These are phyloP conservation scores for Equus przewalskii DNA, from an alignment of 2,113 vertebrate species.

Conservation along the genomic window DNA sequence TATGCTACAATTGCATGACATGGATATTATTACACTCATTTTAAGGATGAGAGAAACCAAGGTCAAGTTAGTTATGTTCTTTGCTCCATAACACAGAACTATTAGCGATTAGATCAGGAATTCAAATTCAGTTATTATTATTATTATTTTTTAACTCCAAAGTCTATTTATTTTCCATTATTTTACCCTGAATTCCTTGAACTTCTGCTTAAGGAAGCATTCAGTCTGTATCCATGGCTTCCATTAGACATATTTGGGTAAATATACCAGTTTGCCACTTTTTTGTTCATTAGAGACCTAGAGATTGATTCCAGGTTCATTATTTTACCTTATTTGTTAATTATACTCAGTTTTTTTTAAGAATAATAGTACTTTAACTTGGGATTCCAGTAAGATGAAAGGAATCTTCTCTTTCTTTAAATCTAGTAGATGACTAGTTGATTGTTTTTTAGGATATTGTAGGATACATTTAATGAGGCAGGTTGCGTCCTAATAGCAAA, in stretches of 20 bases:
- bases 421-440: background rate
- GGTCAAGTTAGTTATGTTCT: background rate
- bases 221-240: background rate
- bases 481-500: background rate
- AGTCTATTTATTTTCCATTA: slow-evolving; percentile 27
- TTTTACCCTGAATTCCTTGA: background rate
- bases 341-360: background rate
- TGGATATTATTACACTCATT: background rate
- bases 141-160: background rate
- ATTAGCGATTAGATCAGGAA: slow-evolving; percentile 22
- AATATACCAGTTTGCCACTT: background rate
- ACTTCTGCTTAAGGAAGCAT: background rate
- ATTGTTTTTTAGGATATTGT: background rate
- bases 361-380: background rate
- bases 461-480: background rate
- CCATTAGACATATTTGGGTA: background rate
- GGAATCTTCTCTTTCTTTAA: background rate
- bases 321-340: slow-evolving; percentile 23
- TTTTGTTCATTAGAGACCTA: background rate
- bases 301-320: background rate
- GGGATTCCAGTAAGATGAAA: background rate
- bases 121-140: background rate
- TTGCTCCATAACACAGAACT: background rate
- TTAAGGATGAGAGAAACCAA: slow-evolving; percentile 32
- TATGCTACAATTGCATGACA: background rate